Evolutionary conservation across 92 coral and sea anemone species (phyloP), one percentile per base, ranked within the genome.

Genomic region (Montipora capitata): DNA sequence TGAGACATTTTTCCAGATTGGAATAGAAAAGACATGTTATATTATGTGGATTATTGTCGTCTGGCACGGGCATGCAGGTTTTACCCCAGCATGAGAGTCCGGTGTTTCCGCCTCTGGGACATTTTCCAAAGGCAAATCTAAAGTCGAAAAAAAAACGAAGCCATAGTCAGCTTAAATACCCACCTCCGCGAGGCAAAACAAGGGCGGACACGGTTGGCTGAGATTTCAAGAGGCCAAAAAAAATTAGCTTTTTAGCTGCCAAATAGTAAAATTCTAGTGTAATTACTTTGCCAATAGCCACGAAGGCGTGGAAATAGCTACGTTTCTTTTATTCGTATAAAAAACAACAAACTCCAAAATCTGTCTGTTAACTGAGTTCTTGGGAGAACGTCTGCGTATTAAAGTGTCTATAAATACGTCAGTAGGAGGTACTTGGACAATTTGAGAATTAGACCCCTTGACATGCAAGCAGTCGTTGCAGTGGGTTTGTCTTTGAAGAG

Each of bases 171-270:
- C 20, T 13, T 56, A 49, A 0, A 78, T 35, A 38, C 72, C 83
- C 41, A 10, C 83, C 72, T 63, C 83, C 27, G 52, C 41, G 85
- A 64, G 16, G 52, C 18, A 3, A 40, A 52, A 20, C 70, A 77
- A 38, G 45, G 56, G 64, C 42, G 72, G 87, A 72, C 61, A 83
- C 87, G 79, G 62, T 43, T 72, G 87, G 79, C 2, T 83, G 79
- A 35, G 35, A 63, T 62, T 62, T 83, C 71, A 83, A 83, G 87
- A 42, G 87, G 87, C 79, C 52, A 5, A 48, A 59, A 72, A 54
- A 72, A 72, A 59, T 72, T 83, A 72, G 69, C 86, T 69, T 81
- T 69, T 52, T 67, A 81, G 63, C 40, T 81, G 77, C 71, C 48
- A 54, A 81, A 40, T 54, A 10, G 56, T 81, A 20, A 68, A 38